Conservation (phyloP, 2,888 invertebrate genomes). For the Drosophila limbata region DNA sequence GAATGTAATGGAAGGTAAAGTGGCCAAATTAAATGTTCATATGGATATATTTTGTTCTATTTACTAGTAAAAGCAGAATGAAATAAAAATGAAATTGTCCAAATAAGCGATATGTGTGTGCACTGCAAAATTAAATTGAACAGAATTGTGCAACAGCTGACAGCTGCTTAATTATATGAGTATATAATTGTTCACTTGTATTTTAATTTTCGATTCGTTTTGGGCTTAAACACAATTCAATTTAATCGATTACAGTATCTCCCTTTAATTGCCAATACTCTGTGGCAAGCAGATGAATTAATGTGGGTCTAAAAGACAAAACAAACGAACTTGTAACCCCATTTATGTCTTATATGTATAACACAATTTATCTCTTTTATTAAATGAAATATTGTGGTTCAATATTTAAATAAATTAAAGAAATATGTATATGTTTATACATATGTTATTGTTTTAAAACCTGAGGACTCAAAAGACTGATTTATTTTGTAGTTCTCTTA, state of each 20-base stretch:
- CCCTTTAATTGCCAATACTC: neutral
- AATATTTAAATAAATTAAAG: too few relatives aligned
- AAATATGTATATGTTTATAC: too few relatives aligned
- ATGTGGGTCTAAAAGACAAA: neutral
- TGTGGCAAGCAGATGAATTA: neutral
- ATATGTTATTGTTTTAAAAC: neutral
- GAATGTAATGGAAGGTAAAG: too few relatives aligned
- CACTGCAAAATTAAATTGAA: neutral
- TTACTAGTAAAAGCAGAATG: too few relatives aligned
- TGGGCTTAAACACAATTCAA: neutral
- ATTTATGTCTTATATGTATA: too few relatives aligned
- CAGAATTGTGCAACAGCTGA: constrained; percentile 15
- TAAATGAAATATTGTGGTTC: too few relatives aligned
- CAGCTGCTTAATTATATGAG: constrained; percentile 22
- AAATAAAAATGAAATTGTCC: too few relatives aligned
- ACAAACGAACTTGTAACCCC: neutral
- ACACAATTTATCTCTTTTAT: too few relatives aligned
- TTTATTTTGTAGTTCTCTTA: neutral
- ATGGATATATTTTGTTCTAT: too few relatives aligned
- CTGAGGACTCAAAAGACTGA: neutral
- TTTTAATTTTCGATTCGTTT: constrained; percentile 6
- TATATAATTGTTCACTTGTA: constrained; percentile 1
- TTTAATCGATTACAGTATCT: neutral
- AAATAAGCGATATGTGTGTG: neutral
- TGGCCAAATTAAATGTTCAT: too few relatives aligned